A percentile compares a stretch with the other conserved stretches of the same genome.
phyloP scores from a whole-genome alignment of 2,797 vertebrate genomes.

The Tragelaphus oryx region DNA sequence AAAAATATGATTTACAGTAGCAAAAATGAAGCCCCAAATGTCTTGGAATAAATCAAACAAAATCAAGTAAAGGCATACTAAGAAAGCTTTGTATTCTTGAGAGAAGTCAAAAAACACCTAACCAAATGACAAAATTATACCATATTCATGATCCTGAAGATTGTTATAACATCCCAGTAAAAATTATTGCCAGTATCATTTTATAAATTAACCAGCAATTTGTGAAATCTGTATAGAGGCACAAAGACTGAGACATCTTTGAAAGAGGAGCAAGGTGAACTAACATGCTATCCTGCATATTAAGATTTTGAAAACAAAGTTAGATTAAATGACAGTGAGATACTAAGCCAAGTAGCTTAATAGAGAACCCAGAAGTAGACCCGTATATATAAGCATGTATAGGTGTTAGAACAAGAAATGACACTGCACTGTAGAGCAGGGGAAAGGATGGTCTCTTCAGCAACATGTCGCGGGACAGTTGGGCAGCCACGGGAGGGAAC shows the following conservation, averaged over 20 bases:
- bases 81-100: background rate
- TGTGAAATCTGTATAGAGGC: background rate
- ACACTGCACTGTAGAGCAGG: background rate
- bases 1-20: background rate
- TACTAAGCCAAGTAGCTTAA: background rate
- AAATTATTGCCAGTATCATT: background rate
- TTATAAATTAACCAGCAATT: background rate
- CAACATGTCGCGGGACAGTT: background rate
- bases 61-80: background rate
- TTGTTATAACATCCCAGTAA: background rate
- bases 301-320: background rate
- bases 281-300: background rate
- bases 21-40: background rate
- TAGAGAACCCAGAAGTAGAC: background rate
- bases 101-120: background rate
- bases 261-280: background rate
- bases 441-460: background rate
- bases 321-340: background rate
- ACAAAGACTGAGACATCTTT: background rate
- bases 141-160: background rate
- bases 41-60: background rate
- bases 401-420: background rate
- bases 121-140: background rate
- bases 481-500: background rate
- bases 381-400: background rate